A percentile compares a stretch with the other conserved stretches of the same genome.
Conservation (phyloP, 2,888 invertebrate genomes). For the Thecophora atra region DNA sequence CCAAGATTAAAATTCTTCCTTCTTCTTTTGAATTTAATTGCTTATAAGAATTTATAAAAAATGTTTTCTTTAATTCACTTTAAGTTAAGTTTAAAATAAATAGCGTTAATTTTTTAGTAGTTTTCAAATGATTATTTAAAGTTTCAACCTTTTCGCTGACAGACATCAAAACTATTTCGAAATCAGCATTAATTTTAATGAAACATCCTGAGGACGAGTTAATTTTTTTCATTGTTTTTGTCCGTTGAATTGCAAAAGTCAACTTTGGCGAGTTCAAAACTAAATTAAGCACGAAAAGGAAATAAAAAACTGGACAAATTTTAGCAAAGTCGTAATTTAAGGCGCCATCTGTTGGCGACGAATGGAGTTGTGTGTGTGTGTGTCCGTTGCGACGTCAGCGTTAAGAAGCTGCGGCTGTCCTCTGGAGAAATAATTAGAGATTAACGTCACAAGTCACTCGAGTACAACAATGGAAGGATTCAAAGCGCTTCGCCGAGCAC, state of each 20-base stretch:
- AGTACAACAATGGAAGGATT: constrained; percentile 17
- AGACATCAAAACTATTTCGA: neutral
- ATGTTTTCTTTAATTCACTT: too few relatives aligned
- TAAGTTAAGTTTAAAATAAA: too few relatives aligned
- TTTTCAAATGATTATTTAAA: neutral
- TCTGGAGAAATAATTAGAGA: constrained; percentile 64
- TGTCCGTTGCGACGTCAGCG: neutral
- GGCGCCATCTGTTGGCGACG: constrained; percentile 40
- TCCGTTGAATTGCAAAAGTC: constrained; percentile 1
- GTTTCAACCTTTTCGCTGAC: neutral
- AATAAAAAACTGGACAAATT: neutral
- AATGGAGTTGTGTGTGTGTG: constrained; percentile 19
- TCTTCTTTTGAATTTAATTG: too few relatives aligned
- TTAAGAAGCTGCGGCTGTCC: constrained; percentile 17
- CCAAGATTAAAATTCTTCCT: too few relatives aligned
- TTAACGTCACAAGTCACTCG: constrained; percentile 59
- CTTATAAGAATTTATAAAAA: too few relatives aligned
- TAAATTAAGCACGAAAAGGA: constrained; percentile 1
- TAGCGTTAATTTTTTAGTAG: too few relatives aligned
- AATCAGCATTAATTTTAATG: constrained; percentile 38
- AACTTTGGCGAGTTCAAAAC: neutral
- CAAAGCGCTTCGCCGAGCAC: neutral
- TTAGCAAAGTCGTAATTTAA: constrained; percentile 28
- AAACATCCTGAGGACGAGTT: constrained; percentile 35
- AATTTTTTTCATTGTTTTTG: constrained; percentile 39